A percentile compares a stretch with the other conserved stretches of the same genome.
phyloP scores from a whole-genome alignment of 2,113 vertebrate genomes.

The Damaliscus lunatus region DNA sequence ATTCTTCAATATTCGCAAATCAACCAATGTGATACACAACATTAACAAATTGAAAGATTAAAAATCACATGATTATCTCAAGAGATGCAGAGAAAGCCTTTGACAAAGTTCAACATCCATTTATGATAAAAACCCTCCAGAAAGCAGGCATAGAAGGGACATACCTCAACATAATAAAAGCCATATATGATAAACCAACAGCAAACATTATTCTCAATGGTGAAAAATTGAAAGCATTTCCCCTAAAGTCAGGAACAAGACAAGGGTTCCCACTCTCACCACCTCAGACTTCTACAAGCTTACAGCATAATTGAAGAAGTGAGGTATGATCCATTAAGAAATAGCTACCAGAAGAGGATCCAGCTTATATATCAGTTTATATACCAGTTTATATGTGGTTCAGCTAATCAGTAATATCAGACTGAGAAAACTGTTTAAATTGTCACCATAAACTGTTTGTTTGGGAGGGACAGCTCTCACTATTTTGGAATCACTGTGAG shows the following conservation, averaged over 20 bases:
- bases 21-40: neutral
- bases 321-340: neutral
- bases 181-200: neutral
- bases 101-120: neutral
- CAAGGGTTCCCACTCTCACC: neutral
- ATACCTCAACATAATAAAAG: neutral
- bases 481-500: slow-evolving; percentile 22
- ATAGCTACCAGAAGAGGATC: neutral
- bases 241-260: neutral
- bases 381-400: neutral
- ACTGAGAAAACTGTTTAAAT: neutral
- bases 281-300: neutral
- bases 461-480: neutral
- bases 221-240: neutral
- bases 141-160: neutral
- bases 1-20: neutral
- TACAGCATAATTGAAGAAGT: neutral
- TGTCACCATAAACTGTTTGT: neutral
- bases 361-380: neutral
- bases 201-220: neutral
- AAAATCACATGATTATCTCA: neutral
- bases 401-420: neutral
- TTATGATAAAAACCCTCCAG: neutral
- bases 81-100: neutral
- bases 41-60: neutral